Percentiles rank a stretch among this genome's conserved stretches.
Evolutionary conservation across 2,113 vertebrate species (phyloP).

Genomic region (Coptodon bakossiorum): DNA sequence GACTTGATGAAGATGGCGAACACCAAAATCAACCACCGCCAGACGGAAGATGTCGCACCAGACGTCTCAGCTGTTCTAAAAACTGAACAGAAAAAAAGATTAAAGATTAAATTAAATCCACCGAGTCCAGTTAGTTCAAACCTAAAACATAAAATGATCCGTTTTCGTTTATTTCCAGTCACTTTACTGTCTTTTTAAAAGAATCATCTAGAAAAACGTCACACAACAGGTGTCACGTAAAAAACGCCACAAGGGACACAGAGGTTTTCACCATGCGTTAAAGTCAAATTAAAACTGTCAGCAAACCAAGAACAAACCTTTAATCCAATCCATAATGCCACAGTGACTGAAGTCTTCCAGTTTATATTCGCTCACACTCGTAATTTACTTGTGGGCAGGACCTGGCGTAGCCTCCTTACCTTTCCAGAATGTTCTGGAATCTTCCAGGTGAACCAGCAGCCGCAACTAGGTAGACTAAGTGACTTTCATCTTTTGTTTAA

Average conservation of each 20-base stretch:
- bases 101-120: not conserved
- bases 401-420: accelerated
- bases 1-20: accelerated
- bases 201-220: not conserved
- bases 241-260: not conserved
- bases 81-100: not conserved
- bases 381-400: not conserved
- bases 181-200: not conserved
- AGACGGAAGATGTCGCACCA: accelerated
- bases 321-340: accelerated
- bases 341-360: not conserved
- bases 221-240: not conserved
- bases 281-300: not conserved
- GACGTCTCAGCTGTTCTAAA: not conserved
- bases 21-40: not conserved
- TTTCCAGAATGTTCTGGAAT: not conserved
- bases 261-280: accelerated
- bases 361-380: not conserved
- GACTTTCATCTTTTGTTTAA: not conserved
- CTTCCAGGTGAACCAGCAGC: not conserved
- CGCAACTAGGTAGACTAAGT: not conserved
- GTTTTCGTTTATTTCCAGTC: accelerated
- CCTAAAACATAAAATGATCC: accelerated
- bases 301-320: not conserved
- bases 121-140: not conserved